Base-by-base conservation (phyloP, 2,797 vertebrate species). In the Urosaurus nigricauda region DNA sequence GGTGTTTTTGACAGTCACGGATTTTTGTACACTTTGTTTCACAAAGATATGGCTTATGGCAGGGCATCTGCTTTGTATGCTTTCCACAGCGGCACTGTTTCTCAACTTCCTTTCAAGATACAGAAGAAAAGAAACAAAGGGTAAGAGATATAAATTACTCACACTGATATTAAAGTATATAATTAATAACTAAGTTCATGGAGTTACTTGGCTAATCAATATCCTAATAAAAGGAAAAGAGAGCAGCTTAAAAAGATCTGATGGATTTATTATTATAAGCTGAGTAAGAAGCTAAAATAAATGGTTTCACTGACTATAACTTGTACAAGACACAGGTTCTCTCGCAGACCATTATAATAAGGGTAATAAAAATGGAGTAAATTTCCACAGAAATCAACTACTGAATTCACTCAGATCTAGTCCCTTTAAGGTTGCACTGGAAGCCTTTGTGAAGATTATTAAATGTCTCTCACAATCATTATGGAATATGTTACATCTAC, bases 1-100 rank as follows among this genome's bases (percentile, higher is more conserved):
- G 98, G 95, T 99, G 99, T 89, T 98, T 97, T 93, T 98, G 98
- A 91, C 99, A 99, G 92, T 97, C 97, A 7, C 98, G 97, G 85
- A 97, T 98, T 89, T 97, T 97, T 1, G 97, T 93, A 94, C 99
- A 99, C 79, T 99, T 99, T 24, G 98, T 98, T 94, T 99, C 99
- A 91, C 99, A 99, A 56, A 99, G 93, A 70, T 99, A 99, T n/a
- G 98, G 97, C 91, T 98, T 99, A 86, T 99, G 98, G 90, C 99
- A 99, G 0, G 98, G 96, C 98, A 98, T 97, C 91, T 94, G 90
- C 85, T 97, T 98, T 58, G 96, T 97, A 95, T 99, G 97, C 78
- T 98, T 98, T 0, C 98, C 98, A 96, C 99, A 99, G 24, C 99
- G 97, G 94, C 99, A 99, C 43, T 97, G 98, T 65, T 98, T 99